Conservation (phyloP, 92 coral and sea anemone genomes). For the Heteractis magnifica region DNA sequence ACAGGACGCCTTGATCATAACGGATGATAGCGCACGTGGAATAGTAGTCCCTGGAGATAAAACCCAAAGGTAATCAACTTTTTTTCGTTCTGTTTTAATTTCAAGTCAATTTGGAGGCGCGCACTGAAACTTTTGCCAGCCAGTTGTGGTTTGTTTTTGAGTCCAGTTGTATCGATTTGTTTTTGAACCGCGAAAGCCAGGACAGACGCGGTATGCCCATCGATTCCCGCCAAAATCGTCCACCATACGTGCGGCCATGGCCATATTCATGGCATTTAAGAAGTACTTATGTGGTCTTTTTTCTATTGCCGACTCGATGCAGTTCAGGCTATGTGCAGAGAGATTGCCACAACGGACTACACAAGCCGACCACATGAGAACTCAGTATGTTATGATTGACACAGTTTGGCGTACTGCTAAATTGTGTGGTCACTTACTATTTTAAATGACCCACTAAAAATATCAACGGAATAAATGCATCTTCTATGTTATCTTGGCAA, state of each 20-base stretch:
- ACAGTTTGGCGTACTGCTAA: not conserved
- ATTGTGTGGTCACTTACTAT: not conserved
- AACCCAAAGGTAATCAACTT: not conserved
- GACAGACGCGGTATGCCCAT: too few species aligned
- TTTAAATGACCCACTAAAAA: not conserved
- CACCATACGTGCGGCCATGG: not conserved
- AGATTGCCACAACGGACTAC: not conserved
- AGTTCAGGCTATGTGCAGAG: not conserved
- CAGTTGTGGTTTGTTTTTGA: not conserved
- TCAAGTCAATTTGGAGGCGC: not conserved
- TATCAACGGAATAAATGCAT: not conserved
- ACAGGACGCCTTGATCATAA: not conserved
- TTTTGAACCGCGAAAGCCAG: too few species aligned
- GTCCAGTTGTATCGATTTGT: not conserved
- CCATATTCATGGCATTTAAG: slow-evolving; percentile 24
- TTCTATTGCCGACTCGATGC: slow-evolving; percentile 4
- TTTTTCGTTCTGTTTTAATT: not conserved
- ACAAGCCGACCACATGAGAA: not conserved
- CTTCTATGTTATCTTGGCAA: not conserved
- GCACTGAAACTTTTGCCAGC: not conserved
- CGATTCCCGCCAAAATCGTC: not conserved
- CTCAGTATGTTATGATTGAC: not conserved
- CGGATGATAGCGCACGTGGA: not conserved
- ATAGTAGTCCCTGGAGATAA: not conserved
- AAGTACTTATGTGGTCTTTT: slow-evolving; percentile 22